Evolutionary conservation across 2,888 invertebrate genomes (phyloP).

Genomic region (Caenorhabditis becei): DNA sequence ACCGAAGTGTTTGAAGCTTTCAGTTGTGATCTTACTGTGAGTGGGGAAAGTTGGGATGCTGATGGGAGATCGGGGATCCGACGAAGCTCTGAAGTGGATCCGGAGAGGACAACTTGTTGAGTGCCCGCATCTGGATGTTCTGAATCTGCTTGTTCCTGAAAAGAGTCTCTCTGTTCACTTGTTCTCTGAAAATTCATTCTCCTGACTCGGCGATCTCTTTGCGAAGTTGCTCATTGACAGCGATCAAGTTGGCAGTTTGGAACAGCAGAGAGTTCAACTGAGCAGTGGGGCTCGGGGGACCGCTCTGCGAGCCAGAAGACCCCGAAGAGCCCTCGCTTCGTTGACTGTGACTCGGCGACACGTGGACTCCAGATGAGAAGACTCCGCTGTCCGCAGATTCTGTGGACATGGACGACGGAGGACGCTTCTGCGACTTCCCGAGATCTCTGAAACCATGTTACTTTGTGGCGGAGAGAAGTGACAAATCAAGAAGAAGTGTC

Average conservation of each 20-base stretch:
- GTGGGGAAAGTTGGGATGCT: conserved; percentile 1
- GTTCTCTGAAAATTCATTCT: background rate
- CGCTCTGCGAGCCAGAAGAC: conserved; percentile 58
- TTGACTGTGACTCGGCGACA: conserved; percentile 47
- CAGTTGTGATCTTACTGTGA: conserved; percentile 18
- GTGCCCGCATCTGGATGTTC: conserved; percentile 46
- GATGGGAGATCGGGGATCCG: conserved; percentile 8
- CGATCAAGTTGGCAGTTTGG: conserved; percentile 67
- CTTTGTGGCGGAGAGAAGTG: conserved; percentile 1
- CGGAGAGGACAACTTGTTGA: conserved; percentile 17
- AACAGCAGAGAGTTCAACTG: conserved; percentile 62
- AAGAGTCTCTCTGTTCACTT: background rate
- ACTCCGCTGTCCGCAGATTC: conserved; percentile 67
- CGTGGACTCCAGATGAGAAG: conserved; percentile 56
- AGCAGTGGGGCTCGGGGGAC: conserved; percentile 66
- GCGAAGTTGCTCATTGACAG: conserved; percentile 68
- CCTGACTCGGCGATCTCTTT: conserved; percentile 68
- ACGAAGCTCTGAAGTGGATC: conserved; percentile 6
- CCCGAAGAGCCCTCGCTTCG: conserved; percentile 43
- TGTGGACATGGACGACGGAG: conserved; percentile 67
- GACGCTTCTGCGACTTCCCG: conserved; percentile 58
- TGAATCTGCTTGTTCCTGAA: conserved; percentile 57
- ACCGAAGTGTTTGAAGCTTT: background rate
- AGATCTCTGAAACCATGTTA: conserved; percentile 33
- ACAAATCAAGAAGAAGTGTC: conserved; percentile 5